Base-by-base conservation (phyloP, 2,113 vertebrate genomes). In the Camelus bactrianus region DNA sequence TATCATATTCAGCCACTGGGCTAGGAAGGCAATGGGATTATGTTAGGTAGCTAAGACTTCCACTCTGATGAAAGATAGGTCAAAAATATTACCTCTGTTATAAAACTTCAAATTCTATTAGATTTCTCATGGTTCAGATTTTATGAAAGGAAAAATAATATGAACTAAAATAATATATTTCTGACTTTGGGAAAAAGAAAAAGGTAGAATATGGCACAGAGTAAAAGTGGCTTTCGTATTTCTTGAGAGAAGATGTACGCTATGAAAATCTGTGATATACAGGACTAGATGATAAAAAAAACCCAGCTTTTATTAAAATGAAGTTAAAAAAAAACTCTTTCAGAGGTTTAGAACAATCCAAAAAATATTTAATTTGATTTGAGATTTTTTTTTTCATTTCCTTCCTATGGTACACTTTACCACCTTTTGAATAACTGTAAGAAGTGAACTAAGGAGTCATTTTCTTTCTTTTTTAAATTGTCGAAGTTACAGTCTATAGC, bases 101-200 rank as follows among this genome's bases (percentile, higher is more conserved):
- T 89, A 90, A 96, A 86, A 5, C 60, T 87, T 67, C 62, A 82
- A 91, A 95, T 95, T 96, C 54, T 77, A 92, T 92, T 96, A 92
- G 42, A 84, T 91, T 84, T 96, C 48, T 93, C 89, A 46, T 93
- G 60, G 35, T 54, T 82, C n/a, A 48, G 16, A 28, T 91, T 97
- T 97, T 94, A 96, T 79, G n/a, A 86, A 30, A 64, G 76, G 30
- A 95, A 90, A 92, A 94, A 94, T 87, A 83, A 80, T 91, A 91
- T 82, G 64, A 90, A 72, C 16, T 20, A 42, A 42, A 42, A 52
- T 85, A 94, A 92, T 96, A 94, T 86, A 88, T 56, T 97, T 96
- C 94, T 89, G 12, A 70, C 62, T 82, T 91, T 81, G 35, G 69
- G 22, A 93, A 82, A 91, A 85, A 56, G 86, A 93, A 85, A 46